Base-by-base conservation (phyloP, 2,888 invertebrate species). In the Heliconius sara region DNA sequence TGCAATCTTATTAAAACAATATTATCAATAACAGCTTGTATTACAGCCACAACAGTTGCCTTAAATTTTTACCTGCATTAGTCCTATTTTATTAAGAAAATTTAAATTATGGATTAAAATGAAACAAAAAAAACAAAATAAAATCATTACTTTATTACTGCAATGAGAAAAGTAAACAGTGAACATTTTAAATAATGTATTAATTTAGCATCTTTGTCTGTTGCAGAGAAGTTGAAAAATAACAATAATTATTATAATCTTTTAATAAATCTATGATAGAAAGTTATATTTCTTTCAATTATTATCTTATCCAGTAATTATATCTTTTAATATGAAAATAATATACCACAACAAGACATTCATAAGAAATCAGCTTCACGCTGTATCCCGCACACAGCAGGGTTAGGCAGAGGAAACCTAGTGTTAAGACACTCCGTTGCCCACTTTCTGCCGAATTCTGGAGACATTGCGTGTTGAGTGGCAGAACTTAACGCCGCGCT, bases 191-290 rank as follows among this genome's bases (percentile, higher is more conserved):
- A 73, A 57, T 60, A 22, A 34, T 73, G 34, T 73, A 73, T 57
- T 57, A 70, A 43, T 25, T 3, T 60, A 60, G 34, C 73, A 34
- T 73, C 34, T 73, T 60, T 73, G 57, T 60, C 25, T 73, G n/a
- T 60, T 60, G 57, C 57, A 60, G n/a, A 60, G 73, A 60, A 73
- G 73, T 57, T 73, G 60, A 60, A 52, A 16, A n/a, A 73, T 57
- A 73, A 9, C 12, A 25, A 39, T 60, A 25, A n/a, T 60, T 22
- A 60, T 57, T 60, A 73, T 73, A 72, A 72, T 72, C 12, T 57
- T 34, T 52, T 34, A 73, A 73, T 73, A 73, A 60, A 73, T 73
- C 30, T 60, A 30, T 57, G 7, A 34, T 73, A 22, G 57, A 60
- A 57, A 72, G 3, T 9, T 34, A 7, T 34, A n/a, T 60, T 34